These are phyloP conservation scores for Apaloderma vittatum DNA, from an alignment of 2,113 vertebrate species.

Conservation along the genomic window DNA sequence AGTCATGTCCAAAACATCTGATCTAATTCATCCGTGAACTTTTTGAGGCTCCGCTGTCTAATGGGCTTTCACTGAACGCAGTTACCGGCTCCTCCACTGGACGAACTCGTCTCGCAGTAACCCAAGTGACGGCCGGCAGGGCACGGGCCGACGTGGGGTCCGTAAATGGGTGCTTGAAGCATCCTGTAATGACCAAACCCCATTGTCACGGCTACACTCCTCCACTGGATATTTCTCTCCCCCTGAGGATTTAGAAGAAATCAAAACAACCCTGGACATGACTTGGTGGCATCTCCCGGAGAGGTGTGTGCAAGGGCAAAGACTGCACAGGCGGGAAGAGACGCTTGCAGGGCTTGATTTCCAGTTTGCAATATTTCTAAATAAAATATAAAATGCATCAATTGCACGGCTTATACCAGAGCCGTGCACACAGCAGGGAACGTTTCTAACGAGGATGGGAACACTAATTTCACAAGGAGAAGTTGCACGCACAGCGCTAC, in stretches of 20 bases:
- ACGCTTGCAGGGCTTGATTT: neutral
- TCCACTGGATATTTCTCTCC: neutral
- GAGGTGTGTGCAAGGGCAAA: accelerated
- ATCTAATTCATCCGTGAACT: conserved; percentile 42
- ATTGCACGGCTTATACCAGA: neutral
- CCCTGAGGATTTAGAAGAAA: neutral
- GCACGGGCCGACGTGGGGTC: accelerated
- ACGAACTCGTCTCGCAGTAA: neutral
- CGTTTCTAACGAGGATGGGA: neutral
- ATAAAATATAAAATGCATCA: neutral
- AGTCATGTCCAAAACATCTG: conserved; percentile 2
- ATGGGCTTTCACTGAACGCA: neutral
- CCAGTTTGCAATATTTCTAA: neutral
- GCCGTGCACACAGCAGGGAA: neutral
- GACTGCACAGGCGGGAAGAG: accelerated
- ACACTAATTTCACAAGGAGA: neutral
- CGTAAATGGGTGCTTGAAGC: neutral
- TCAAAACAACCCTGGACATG: accelerated
- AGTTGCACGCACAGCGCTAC: neutral
- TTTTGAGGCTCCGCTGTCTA: neutral
- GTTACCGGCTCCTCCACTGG: neutral
- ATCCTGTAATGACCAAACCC: neutral
- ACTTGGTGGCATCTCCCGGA: neutral
- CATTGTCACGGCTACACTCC: neutral
- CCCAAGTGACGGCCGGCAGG: neutral